Evolutionary conservation across 2,113 vertebrate species (phyloP).

Genomic region (Gasterosteus nipponicus): DNA sequence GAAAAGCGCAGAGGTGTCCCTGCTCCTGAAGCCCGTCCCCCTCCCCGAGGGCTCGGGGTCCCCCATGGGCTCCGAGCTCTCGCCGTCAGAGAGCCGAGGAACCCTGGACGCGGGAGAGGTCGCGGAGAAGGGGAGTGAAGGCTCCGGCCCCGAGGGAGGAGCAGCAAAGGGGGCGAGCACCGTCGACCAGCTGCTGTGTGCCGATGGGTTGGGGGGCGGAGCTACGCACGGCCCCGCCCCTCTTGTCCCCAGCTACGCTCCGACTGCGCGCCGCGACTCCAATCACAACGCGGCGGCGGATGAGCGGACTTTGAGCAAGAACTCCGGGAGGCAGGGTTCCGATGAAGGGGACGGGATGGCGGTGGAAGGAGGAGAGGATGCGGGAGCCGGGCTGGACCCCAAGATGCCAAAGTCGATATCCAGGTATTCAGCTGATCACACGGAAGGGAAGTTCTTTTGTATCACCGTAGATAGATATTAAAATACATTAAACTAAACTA

Average conservation of each 20-base stretch:
- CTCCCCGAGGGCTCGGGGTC: constrained; percentile 78
- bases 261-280: constrained; percentile 21
- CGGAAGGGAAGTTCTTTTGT: neutral
- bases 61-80: constrained; percentile 81
- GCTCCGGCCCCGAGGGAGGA: constrained; percentile 30
- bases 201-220: constrained; percentile 75
- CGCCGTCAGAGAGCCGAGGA: constrained; percentile 84
- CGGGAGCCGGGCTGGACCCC: constrained; percentile 64
- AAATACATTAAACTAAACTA: neutral
- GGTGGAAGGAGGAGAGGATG: constrained; percentile 52
- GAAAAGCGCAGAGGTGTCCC: constrained; percentile 91
- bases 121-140: constrained; percentile 37
- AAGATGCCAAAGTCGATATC: constrained; percentile 85
- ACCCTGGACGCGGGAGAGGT: constrained; percentile 59
- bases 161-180: constrained; percentile 51
- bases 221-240: constrained; percentile 79
- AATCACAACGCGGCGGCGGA: constrained; percentile 66
- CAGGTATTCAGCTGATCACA: constrained; percentile 72
- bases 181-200: constrained; percentile 87
- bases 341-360: constrained; percentile 59
- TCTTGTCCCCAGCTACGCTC: constrained; percentile 71
- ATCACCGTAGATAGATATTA: neutral
- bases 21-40: constrained; percentile 90
- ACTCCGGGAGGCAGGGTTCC: constrained; percentile 43
- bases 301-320: constrained; percentile 64